Evolutionary conservation across 2,797 vertebrate species (phyloP).

Genomic region (Eremophila alpestris): DNA sequence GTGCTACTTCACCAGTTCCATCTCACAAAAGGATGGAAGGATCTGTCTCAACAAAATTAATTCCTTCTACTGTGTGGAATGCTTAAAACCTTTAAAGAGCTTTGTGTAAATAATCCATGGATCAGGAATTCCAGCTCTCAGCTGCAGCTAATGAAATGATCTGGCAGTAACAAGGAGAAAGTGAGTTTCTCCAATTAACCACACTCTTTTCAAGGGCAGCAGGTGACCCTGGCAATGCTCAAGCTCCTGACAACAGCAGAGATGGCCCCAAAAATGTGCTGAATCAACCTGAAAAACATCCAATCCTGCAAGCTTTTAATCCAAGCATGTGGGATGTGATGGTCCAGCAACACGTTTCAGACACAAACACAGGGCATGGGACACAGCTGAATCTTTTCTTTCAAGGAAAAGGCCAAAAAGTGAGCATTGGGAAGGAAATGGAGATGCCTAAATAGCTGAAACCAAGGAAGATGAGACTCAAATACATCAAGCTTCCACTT

Average conservation of each 20-base stretch:
- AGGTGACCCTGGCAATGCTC: not conserved
- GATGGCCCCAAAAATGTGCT: rapidly evolving
- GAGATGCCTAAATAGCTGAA: not conserved
- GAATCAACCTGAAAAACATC: not conserved
- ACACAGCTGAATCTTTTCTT: not conserved
- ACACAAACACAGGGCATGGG: not conserved
- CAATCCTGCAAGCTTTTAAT: not conserved
- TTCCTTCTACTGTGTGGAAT: not conserved
- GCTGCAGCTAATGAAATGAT: not conserved
- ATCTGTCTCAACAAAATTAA: not conserved
- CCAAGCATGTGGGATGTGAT: rapidly evolving
- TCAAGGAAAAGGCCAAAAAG: not conserved
- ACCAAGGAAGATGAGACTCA: not conserved
- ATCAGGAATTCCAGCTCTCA: not conserved
- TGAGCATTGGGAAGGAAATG: not conserved
- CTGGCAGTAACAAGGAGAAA: not conserved
- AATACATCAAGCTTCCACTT: not conserved
- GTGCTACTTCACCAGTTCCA: not conserved
- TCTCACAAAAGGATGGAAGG: not conserved
- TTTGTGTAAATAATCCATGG: not conserved
- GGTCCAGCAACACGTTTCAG: not conserved
- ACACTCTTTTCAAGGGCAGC: not conserved
- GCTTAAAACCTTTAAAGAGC: not conserved
- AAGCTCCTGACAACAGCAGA: not conserved
- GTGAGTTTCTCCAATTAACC: not conserved